Percentiles rank a stretch among this genome's conserved stretches.
phyloP scores from a whole-genome alignment of 2,113 vertebrate species.

The Pyrgilauda ruficollis region DNA sequence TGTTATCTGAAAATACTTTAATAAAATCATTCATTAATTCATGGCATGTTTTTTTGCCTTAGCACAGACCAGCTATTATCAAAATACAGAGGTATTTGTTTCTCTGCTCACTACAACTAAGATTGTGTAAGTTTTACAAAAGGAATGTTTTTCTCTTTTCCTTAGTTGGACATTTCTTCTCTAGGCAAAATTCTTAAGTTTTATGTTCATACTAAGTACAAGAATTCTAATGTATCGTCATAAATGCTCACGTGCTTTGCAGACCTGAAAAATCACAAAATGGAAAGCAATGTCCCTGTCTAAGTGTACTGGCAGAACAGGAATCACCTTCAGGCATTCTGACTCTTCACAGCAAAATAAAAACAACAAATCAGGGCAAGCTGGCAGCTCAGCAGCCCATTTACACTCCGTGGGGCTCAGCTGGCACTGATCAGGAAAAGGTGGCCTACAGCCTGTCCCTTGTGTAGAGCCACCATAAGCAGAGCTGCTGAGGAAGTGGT shows the following conservation, averaged over 20 bases:
- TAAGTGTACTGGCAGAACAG: neutral
- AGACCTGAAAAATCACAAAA: neutral
- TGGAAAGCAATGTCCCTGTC: neutral
- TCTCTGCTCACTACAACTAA: neutral
- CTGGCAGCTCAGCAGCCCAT: neutral
- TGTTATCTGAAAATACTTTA: neutral
- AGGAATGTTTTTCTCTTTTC: neutral
- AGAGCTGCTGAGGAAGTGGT: neutral
- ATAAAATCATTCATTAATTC: neutral
- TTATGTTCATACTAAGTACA: neutral
- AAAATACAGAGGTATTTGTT: neutral
- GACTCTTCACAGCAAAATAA: neutral
- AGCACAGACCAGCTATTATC: neutral
- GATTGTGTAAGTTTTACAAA: neutral
- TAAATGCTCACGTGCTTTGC: neutral
- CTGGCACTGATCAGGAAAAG: neutral
- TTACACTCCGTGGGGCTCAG: neutral
- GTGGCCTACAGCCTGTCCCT: neutral
- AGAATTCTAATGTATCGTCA: neutral
- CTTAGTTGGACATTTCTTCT: neutral
- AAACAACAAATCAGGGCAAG: neutral
- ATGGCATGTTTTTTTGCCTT: neutral
- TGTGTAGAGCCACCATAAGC: neutral
- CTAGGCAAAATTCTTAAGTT: neutral
- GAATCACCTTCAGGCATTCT: neutral